Evolutionary conservation across 2,797 vertebrate species (phyloP).

Genomic region (Xiphorhynchus erythropygius): DNA sequence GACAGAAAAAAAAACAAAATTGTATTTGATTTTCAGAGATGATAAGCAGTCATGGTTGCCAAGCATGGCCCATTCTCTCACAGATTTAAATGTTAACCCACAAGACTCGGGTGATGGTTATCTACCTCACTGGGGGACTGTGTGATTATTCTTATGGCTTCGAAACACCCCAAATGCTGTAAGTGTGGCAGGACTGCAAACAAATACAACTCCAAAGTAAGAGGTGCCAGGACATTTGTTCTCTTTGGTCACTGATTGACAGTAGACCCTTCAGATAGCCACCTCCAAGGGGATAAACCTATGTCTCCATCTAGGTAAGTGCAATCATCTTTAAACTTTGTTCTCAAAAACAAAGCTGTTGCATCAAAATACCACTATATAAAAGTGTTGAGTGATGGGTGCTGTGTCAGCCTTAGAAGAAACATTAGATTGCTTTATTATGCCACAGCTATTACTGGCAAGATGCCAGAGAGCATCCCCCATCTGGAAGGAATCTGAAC

Average conservation of each 20-base stretch:
- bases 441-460: not conserved
- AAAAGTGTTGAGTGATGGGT: not conserved
- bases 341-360: not conserved
- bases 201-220: not conserved
- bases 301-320: not conserved
- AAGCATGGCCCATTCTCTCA: not conserved
- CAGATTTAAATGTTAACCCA: not conserved
- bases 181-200: not conserved
- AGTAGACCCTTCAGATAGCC: not conserved
- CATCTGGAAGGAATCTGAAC: not conserved
- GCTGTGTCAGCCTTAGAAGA: not conserved
- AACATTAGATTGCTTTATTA: not conserved
- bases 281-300: not conserved
- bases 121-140: not conserved
- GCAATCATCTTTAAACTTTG: not conserved
- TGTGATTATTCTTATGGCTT: not conserved
- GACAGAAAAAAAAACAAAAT: not conserved
- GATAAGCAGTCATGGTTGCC: not conserved
- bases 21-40: not conserved
- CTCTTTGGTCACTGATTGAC: not conserved
- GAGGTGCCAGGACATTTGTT: not conserved
- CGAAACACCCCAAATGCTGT: not conserved
- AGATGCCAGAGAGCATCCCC: not conserved
- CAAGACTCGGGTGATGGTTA: accelerated
- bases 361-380: not conserved